Evolutionary conservation across 2,888 invertebrate genomes (phyloP), one percentile per base, ranked within the genome.

Genomic region (Drosophila borealis): DNA sequence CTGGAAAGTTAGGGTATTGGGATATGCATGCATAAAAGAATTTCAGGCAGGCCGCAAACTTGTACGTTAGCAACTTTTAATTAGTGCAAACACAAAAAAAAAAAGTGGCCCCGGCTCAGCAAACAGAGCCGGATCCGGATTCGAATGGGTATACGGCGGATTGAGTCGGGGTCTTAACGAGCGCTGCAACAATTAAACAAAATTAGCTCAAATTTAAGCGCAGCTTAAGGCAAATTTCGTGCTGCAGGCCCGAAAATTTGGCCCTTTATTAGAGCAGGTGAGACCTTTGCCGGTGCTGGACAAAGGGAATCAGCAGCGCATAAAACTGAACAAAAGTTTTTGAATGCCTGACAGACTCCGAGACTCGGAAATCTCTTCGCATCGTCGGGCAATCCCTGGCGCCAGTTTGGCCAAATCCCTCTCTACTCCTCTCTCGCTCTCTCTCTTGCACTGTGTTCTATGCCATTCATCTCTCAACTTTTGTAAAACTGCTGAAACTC

Each of bases 171-270:
- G 67, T 62, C 67, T 88, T 88, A 81, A 54, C 36, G 42, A 19
- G 57, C 68, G 70, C 66, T 82, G 89, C 42, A 78, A 90, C 89
- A 89, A 89, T 89, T 89, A 87, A 86, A 89, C 72, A 44, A 88
- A 88, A 88, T 89, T 86, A 89, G 87, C 74, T 88, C 62, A 89
- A 87, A 71, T 89, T 87, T 81, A 89, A 89, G 89, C 77, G 45
- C 41, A 76, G 88, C 72, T 89, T 88, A 87, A 73, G 70, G 53
- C 78, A 89, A 89, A 89, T 86, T 78, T 86, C 57, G 29, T 56
- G 45, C 14, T 11, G 34, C 39, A 19, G 2, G 3, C 19, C 21
- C 6, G 9, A 45, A 25, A 57, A 55, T 50, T 53, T 39, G 53
- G 60, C 33, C 69, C 76, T 80, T 84, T 84, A 84, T 83, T 78